Evolutionary conservation across 1,140 invertebrate species (phyloP).

Genomic region (Neomicropteryx cornuta): DNA sequence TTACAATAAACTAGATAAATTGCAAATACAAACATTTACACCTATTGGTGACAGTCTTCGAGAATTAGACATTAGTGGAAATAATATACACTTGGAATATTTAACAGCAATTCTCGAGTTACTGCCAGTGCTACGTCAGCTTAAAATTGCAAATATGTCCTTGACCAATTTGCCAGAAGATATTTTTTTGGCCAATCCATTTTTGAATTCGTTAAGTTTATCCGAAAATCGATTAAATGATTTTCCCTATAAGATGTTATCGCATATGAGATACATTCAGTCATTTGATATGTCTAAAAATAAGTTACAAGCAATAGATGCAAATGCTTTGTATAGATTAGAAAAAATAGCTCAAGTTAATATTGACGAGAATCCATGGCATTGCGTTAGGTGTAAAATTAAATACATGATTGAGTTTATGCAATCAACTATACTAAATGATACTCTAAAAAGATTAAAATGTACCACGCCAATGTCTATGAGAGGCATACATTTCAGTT

Average conservation of each 20-base stretch:
- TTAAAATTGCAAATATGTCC: slow-evolving; percentile 46
- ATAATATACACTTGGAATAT: slow-evolving; percentile 38
- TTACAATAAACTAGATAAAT: slow-evolving; percentile 57
- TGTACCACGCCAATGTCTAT: slow-evolving; percentile 41
- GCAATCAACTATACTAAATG: slow-evolving; percentile 39
- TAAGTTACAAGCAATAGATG: slow-evolving; percentile 44
- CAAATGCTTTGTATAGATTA: slow-evolving; percentile 40
- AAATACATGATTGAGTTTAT: slow-evolving; percentile 40
- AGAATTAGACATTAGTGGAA: slow-evolving; percentile 55
- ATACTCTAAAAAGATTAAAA: slow-evolving; percentile 31
- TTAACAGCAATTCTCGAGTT: slow-evolving; percentile 41
- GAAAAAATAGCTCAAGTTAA: slow-evolving; percentile 39
- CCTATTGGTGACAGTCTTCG: slow-evolving; percentile 48
- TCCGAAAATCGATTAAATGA: slow-evolving; percentile 44
- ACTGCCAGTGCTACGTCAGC: slow-evolving; percentile 40
- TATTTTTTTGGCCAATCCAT: slow-evolving; percentile 35
- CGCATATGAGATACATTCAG: slow-evolving; percentile 41
- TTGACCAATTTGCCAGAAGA: slow-evolving; percentile 36
- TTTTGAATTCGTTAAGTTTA: slow-evolving; percentile 34
- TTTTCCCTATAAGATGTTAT: slow-evolving; percentile 42
- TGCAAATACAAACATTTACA: slow-evolving; percentile 47
- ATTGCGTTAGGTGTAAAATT: slow-evolving; percentile 54
- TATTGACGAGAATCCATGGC: slow-evolving; percentile 53
- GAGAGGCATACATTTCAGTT: slow-evolving; percentile 34
- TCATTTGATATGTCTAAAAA: slow-evolving; percentile 53